phyloP scores from a whole-genome alignment of 1,140 invertebrate species.

The Sarcophaga peregrina region DNA sequence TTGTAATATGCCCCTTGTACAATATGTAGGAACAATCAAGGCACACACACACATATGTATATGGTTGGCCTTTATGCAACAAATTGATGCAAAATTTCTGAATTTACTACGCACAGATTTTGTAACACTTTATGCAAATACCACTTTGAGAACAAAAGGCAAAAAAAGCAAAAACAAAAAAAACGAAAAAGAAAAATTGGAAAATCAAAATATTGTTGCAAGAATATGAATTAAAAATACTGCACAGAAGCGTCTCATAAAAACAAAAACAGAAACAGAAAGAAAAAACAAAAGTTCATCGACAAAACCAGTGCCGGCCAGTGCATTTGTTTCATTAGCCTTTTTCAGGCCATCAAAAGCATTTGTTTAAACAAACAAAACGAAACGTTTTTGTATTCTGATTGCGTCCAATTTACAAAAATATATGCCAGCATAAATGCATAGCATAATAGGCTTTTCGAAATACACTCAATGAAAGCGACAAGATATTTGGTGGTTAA shows the following conservation, averaged over 20 bases:
- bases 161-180: background rate
- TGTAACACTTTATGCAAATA: background rate
- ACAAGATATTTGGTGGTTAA: too few species aligned
- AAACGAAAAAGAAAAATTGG: background rate
- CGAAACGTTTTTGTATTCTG: too few species aligned
- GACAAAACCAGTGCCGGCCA: background rate
- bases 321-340: background rate
- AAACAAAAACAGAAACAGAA: too few species aligned
- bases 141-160: background rate
- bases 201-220: background rate
- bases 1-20: too few species aligned
- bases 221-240: background rate
- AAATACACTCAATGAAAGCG: too few species aligned
- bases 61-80: background rate
- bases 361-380: background rate
- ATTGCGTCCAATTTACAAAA: too few species aligned
- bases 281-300: background rate
- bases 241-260: background rate
- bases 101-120: constrained; percentile 8
- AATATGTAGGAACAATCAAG: too few species aligned
- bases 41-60: too few species aligned
- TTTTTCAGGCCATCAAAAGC: background rate
- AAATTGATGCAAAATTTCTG: constrained; percentile 15
- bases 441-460: too few species aligned
- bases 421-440: too few species aligned